Percentiles rank a stretch among this genome's conserved stretches.
Evolutionary conservation across 1,140 invertebrate genomes (phyloP).

Genomic region (Acromyrmex charruanus): DNA sequence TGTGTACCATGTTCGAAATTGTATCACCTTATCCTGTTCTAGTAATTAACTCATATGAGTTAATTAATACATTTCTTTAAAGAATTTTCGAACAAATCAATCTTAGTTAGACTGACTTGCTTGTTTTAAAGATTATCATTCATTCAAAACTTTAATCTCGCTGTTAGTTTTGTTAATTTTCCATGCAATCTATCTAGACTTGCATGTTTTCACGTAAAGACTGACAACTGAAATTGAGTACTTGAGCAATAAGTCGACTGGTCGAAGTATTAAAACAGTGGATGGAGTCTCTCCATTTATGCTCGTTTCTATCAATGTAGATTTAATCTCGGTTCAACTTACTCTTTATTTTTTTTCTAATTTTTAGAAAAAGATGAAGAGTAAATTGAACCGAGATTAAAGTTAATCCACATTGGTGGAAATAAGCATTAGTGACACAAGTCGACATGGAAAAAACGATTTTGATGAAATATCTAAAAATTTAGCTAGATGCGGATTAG

Average conservation of each 20-base stretch:
- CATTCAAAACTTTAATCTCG: not conserved
- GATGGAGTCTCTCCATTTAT: no score
- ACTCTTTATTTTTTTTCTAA: no score
- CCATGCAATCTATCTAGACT: not conserved
- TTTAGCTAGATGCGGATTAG: no score
- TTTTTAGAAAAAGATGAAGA: no score
- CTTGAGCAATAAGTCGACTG: not conserved
- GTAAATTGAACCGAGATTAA: no score
- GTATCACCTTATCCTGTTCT: not conserved
- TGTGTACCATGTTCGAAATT: no score
- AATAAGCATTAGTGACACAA: no score
- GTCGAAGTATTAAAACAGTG: conserved; percentile 1
- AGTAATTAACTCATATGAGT: not conserved
- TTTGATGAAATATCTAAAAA: no score
- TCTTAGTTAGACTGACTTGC: not conserved
- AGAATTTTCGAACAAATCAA: not conserved
- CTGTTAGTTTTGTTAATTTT: not conserved
- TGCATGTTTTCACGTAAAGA: not conserved
- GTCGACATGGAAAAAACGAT: no score
- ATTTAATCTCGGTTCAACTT: no score
- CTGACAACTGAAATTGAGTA: not conserved
- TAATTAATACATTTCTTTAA: not conserved
- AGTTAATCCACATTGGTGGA: no score
- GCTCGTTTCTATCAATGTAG: no score
- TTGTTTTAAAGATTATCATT: not conserved